These are phyloP conservation scores for Aspidapion aeneum DNA, from an alignment of 2,888 invertebrate genomes.

Conservation along the genomic window DNA sequence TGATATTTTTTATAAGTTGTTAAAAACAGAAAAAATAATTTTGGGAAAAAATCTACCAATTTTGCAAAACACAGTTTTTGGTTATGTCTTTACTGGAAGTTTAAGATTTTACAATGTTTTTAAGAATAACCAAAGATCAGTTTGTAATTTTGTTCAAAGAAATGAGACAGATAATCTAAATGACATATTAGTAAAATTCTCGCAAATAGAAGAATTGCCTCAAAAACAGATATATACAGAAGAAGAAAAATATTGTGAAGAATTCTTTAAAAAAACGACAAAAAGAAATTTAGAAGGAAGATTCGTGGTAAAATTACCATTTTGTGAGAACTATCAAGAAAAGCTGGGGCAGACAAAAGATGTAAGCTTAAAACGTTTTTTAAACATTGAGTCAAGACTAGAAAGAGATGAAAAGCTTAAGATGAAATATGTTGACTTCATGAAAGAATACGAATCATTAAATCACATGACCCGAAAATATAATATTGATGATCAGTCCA, in stretches of 20 bases:
- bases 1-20: constrained; percentile 15
- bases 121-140: not conserved
- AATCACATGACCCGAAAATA: constrained; percentile 17
- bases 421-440: constrained; percentile 15
- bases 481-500: constrained; percentile 4
- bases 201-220: constrained; percentile 15
- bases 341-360: constrained; percentile 17
- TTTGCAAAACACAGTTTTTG: no score
- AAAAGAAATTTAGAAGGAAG: constrained; percentile 11
- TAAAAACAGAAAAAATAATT: constrained; percentile 12
- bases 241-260: constrained; percentile 16
- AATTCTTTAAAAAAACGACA: no score
- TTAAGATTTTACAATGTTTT: not conserved
- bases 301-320: constrained; percentile 19
- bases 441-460: constrained; percentile 18
- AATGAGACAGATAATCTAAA: not conserved
- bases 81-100: no score
- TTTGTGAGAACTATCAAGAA: constrained; percentile 3
- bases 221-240: not conserved
- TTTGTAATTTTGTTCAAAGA: constrained; percentile 16
- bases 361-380: constrained; percentile 11
- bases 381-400: constrained; percentile 10
- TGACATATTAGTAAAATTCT: constrained; percentile 12
- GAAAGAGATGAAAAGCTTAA: constrained; percentile 3
- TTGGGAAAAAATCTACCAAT: constrained; percentile 13